Evolutionary conservation across 2,888 invertebrate genomes (phyloP), one percentile per base, ranked within the genome.

Genomic region (Ectemnius lituratus): DNA sequence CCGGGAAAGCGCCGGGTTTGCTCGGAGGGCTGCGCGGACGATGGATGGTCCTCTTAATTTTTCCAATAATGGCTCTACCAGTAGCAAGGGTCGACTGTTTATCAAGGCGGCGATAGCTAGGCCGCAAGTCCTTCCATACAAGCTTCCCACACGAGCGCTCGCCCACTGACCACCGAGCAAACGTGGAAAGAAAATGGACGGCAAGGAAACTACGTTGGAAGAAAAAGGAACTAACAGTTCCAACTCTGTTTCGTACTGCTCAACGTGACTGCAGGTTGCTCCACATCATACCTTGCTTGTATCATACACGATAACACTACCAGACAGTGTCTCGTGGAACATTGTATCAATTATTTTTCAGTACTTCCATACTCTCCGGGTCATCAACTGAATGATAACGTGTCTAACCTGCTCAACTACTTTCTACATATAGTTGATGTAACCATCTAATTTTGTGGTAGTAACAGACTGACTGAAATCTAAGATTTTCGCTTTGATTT

Each of bases 31-130:
- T 73, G 77, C 65, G 70, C 64, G 60, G 56, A 74, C 79, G 78
- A 87, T 86, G 81, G 81, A 87, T 87, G 83, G 84, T 82, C 84
- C 87, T 86, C 87, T 87, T 87, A 86, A 87, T 87, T 87, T 87
- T 86, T 86, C 86, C 87, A 87, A 87, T 87, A 87, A 87, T 86
- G 85, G 85, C 75, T 70, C 78, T 75, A 75, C 72, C 81, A 49
- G 79, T 81, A 83, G 81, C 70, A 67, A 84, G 83, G 79, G 81
- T 84, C 83, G 86, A 81, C 82, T 86, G 84, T 87, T 87, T 86
- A 85, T 87, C 86, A 85, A 83, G 83, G 69, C 80, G 66, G 64
- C 67, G 75, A 77, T 79, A 76, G 78, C 63, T 73, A 75, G 82
- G 73, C 81, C 73, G 75, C 75, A 76, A 76, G 78, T 80, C 76